A percentile compares a stretch with the other conserved stretches of the same genome.
phyloP scores from a whole-genome alignment of 2,113 vertebrate genomes.

The Myrmecophaga tridactyla region DNA sequence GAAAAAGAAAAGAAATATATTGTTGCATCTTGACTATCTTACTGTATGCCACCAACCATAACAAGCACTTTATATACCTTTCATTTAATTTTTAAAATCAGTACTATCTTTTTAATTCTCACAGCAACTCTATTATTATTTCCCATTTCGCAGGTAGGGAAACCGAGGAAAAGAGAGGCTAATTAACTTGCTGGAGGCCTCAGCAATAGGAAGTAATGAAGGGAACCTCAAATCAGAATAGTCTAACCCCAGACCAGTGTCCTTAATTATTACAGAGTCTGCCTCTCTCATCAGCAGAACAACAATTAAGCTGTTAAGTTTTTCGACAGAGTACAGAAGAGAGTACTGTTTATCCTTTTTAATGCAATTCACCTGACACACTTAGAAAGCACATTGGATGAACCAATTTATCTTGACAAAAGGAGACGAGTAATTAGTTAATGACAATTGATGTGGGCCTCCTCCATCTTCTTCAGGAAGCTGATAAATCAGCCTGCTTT shows the following conservation, averaged over 20 bases:
- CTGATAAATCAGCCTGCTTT: neutral
- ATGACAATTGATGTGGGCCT: slow-evolving; percentile 60
- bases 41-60: neutral
- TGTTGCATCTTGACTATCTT: neutral
- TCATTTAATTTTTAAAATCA: neutral
- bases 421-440: slow-evolving; percentile 69
- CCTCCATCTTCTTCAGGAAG: neutral
- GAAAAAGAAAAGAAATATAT: neutral
- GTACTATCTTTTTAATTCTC: neutral
- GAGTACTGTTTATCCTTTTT: slow-evolving; percentile 68
- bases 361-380: slow-evolving; percentile 65
- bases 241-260: neutral
- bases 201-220: neutral
- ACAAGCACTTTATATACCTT: too few species aligned
- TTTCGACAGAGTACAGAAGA: slow-evolving; percentile 42
- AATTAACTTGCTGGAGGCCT: neutral
- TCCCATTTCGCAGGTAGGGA: neutral
- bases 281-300: slow-evolving; percentile 57
- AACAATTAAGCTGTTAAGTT: slow-evolving; percentile 69
- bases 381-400: slow-evolving; percentile 59
- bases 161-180: neutral
- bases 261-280: slow-evolving; percentile 52
- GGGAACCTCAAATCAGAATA: neutral
- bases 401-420: slow-evolving; percentile 70
- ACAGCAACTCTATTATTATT: neutral